Conservation (phyloP, 2,888 invertebrate species). For the Aplocera efformata region DNA sequence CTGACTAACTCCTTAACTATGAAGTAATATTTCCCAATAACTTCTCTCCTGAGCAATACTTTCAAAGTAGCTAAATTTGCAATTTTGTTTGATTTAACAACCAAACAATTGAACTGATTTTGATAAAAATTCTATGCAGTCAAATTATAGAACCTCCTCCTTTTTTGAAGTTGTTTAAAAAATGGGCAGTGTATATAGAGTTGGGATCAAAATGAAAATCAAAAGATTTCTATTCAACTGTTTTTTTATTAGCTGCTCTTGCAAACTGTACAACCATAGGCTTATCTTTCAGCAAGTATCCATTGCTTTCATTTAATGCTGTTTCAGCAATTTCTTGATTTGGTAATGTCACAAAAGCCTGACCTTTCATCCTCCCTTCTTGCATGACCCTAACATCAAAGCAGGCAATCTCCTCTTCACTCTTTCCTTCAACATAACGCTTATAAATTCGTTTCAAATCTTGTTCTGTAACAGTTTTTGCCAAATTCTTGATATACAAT, state of each 20-base stretch:
- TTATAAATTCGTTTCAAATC: constrained; percentile 89
- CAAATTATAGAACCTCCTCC: too few relatives aligned
- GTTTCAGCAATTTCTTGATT: constrained; percentile 83
- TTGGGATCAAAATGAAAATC: too few relatives aligned
- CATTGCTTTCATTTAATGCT: constrained; percentile 92
- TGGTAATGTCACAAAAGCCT: constrained; percentile 94
- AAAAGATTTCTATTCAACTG: constrained; percentile 38
- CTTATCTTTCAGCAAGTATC: constrained; percentile 91
- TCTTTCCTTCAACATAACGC: constrained; percentile 76
- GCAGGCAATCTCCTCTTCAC: constrained; percentile 64
- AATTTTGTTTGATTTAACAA: too few relatives aligned
- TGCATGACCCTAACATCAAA: constrained; percentile 92
- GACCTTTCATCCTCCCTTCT: constrained; percentile 97
- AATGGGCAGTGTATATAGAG: too few relatives aligned
- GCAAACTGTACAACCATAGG: constrained; percentile 95
- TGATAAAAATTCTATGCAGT: too few relatives aligned
- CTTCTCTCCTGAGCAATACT: too few relatives aligned
- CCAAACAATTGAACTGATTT: too few relatives aligned
- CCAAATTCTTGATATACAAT: constrained; percentile 95
- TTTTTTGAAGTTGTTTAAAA: too few relatives aligned
- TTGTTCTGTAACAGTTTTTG: constrained; percentile 87
- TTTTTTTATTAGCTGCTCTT: constrained; percentile 70
- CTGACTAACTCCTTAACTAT: too few relatives aligned
- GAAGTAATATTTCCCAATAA: too few relatives aligned
- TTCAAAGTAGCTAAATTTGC: too few relatives aligned